A percentile compares a stretch with the other conserved stretches of the same genome.
These are phyloP conservation scores for Propithecus perrieri DNA, from an alignment of 2,797 vertebrate species.

Conservation along the genomic window DNA sequence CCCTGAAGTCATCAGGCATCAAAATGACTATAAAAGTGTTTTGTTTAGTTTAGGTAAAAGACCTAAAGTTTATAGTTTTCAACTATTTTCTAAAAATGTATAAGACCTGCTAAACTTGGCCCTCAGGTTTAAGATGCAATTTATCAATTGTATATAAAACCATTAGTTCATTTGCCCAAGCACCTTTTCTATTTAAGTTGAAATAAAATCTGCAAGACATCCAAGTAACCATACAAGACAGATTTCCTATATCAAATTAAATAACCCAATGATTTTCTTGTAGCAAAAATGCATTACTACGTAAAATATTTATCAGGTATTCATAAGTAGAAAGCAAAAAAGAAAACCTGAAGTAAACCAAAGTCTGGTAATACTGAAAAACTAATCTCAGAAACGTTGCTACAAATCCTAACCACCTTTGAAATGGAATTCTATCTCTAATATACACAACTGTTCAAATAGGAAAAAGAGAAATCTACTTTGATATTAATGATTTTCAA, in stretches of 20 bases:
- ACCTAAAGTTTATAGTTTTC: constrained; percentile 69
- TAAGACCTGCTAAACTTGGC: constrained; percentile 41
- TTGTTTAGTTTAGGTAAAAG: constrained; percentile 66
- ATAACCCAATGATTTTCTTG: constrained; percentile 13
- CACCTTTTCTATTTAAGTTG: constrained; percentile 2
- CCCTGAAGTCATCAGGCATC: constrained; percentile 83
- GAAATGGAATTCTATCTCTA: constrained; percentile 39
- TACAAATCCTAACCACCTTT: neutral
- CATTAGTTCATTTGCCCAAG: constrained; percentile 27
- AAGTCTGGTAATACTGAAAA: constrained; percentile 23
- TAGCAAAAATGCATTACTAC: neutral
- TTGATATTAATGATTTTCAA: neutral
- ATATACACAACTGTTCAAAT: neutral
- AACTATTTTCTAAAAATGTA: constrained; percentile 64
- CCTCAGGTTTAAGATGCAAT: neutral
- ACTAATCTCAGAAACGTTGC: constrained; percentile 11
- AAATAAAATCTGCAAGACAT: constrained; percentile 40
- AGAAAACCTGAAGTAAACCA: constrained; percentile 3
- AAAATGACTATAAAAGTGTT: constrained; percentile 81
- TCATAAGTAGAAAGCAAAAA: neutral
- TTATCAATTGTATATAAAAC: neutral
- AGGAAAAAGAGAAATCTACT: neutral
- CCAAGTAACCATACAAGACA: neutral
- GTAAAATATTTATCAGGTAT: constrained; percentile 27
- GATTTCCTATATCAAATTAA: constrained; percentile 55